Conservation (phyloP, 2,888 invertebrate genomes). For the Asteroscopus sphinx region DNA sequence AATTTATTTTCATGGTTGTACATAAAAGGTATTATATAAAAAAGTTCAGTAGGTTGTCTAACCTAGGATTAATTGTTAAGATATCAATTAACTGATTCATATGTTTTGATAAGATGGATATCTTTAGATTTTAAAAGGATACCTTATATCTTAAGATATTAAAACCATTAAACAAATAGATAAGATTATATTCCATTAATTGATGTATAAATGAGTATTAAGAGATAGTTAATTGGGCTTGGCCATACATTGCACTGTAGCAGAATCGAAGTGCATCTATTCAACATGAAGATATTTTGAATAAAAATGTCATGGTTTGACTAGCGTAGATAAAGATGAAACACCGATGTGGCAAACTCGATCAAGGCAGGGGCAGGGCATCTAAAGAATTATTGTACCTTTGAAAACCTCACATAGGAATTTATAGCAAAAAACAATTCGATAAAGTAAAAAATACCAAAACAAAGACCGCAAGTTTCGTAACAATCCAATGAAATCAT, state of each 20-base stretch:
- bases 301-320: too few relatives aligned
- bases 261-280: too few relatives aligned
- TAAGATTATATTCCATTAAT: conserved; percentile 16
- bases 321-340: too few relatives aligned
- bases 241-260: too few relatives aligned
- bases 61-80: conserved; percentile 18
- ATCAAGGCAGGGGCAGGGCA: too few relatives aligned
- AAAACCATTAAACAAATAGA: conserved; percentile 32
- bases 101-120: conserved; percentile 27
- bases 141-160: too few relatives aligned
- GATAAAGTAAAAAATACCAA: not conserved
- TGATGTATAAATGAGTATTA: not conserved
- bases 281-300: too few relatives aligned
- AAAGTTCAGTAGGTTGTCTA: conserved; percentile 14
- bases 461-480: not conserved
- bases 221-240: not conserved
- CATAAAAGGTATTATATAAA: too few relatives aligned
- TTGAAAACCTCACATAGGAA: too few relatives aligned
- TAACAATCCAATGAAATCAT: not conserved
- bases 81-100: conserved; percentile 23
- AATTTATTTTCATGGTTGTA: conserved; percentile 10
- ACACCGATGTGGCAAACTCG: too few relatives aligned
- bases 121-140: too few relatives aligned
- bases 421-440: not conserved
- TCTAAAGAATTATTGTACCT: too few relatives aligned